These are phyloP conservation scores for Saccostrea cuccullata DNA, from an alignment of 1,140 invertebrate genomes.

Conservation along the genomic window DNA sequence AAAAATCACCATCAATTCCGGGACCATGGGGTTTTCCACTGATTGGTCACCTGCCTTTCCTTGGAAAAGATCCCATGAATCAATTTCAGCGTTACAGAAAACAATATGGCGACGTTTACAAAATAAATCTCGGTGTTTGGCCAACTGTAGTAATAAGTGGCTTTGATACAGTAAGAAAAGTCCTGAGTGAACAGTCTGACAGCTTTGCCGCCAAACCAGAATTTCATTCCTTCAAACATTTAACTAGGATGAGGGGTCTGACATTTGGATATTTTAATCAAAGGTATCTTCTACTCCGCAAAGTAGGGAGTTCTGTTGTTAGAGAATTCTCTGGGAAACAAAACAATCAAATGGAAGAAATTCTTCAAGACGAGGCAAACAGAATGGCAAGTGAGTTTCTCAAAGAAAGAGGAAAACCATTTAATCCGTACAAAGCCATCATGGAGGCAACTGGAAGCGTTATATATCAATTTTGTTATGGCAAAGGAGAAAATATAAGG, in stretches of 20 bases:
- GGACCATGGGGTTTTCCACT: constrained; percentile 67
- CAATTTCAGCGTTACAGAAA: constrained; percentile 45
- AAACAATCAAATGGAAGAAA: constrained; percentile 56
- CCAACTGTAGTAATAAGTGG: constrained; percentile 63
- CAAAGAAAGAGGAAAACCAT: constrained; percentile 31
- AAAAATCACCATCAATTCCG: constrained; percentile 31
- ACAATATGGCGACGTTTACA: constrained; percentile 65
- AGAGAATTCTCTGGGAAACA: constrained; percentile 40
- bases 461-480: constrained; percentile 60
- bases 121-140: constrained; percentile 61
- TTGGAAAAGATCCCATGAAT: constrained; percentile 53
- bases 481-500: constrained; percentile 44
- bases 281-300: constrained; percentile 52
- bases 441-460: constrained; percentile 53
- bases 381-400: constrained; percentile 43
- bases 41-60: constrained; percentile 67
- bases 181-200: constrained; percentile 50
- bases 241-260: constrained; percentile 41
- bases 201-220: constrained; percentile 62
- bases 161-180: constrained; percentile 55
- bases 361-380: constrained; percentile 51
- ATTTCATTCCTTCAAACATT: constrained; percentile 48
- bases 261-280: constrained; percentile 51
- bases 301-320: constrained; percentile 56
- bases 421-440: constrained; percentile 51